Conservation (phyloP, 2,888 invertebrate species). For the Catocala nupta region DNA sequence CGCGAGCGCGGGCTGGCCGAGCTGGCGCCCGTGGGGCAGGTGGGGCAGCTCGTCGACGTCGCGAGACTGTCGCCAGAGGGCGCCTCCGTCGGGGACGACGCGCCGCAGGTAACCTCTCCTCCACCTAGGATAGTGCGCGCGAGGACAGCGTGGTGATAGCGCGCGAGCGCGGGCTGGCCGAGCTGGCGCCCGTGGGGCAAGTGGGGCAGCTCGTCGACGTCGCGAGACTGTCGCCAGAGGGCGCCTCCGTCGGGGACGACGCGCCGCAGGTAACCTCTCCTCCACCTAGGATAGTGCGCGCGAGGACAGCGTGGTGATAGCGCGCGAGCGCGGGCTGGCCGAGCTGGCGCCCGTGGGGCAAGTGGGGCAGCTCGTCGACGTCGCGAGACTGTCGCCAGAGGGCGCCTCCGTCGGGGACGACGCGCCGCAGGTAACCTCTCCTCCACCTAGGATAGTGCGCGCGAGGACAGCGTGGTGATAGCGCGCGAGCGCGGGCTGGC, state of each 20-base stretch:
- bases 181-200: slow-evolving; percentile 12
- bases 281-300: slow-evolving; percentile 49
- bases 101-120: slow-evolving; percentile 55
- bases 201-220: slow-evolving; percentile 46
- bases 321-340: slow-evolving; percentile 25
- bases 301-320: slow-evolving; percentile 20
- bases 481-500: slow-evolving; percentile 25
- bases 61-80: slow-evolving; percentile 51
- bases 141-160: slow-evolving; percentile 20
- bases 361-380: slow-evolving; percentile 42
- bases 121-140: slow-evolving; percentile 49
- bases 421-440: slow-evolving; percentile 55
- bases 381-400: slow-evolving; percentile 54
- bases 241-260: slow-evolving; percentile 40
- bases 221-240: slow-evolving; percentile 52
- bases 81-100: slow-evolving; percentile 40
- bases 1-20: slow-evolving; percentile 20
- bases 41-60: slow-evolving; percentile 46
- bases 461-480: slow-evolving; percentile 25
- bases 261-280: slow-evolving; percentile 55
- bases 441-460: slow-evolving; percentile 47
- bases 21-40: slow-evolving; percentile 15
- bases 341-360: slow-evolving; percentile 12
- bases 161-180: slow-evolving; percentile 25
- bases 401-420: slow-evolving; percentile 40